Evolutionary conservation across 1,140 invertebrate genomes (phyloP).

Genomic region (Drosophila pandora): DNA sequence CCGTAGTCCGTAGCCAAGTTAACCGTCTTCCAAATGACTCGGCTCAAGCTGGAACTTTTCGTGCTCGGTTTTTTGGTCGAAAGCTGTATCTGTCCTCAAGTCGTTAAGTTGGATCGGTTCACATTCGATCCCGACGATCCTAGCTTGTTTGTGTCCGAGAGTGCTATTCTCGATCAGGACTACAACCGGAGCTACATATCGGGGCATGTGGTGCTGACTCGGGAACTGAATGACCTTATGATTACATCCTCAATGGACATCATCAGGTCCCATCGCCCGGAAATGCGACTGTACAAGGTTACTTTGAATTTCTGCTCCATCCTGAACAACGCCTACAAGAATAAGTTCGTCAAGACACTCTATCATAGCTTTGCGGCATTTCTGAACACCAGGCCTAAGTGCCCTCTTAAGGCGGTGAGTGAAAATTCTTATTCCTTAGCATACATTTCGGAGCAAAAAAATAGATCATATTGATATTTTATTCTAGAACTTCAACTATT

Average conservation of each 20-base stretch:
- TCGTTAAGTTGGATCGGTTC: slow-evolving; percentile 48
- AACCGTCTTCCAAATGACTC: slow-evolving; percentile 21
- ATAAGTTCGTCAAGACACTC: slow-evolving; percentile 50
- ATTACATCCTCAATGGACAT: slow-evolving; percentile 44
- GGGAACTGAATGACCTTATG: slow-evolving; percentile 31
- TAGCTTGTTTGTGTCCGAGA: slow-evolving; percentile 37
- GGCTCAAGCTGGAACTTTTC: slow-evolving; percentile 10
- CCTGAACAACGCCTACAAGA: slow-evolving; percentile 50
- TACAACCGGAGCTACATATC: slow-evolving; percentile 61
- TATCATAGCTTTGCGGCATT: slow-evolving; percentile 44
- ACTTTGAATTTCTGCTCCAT: slow-evolving; percentile 52
- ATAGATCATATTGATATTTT: neutral
- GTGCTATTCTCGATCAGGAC: slow-evolving; percentile 48
- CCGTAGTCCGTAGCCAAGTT: slow-evolving; percentile 13
- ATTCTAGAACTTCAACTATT: slow-evolving; percentile 57
- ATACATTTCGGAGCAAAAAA: neutral
- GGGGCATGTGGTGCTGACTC: slow-evolving; percentile 41
- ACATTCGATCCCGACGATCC: slow-evolving; percentile 40
- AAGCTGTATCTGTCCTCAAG: slow-evolving; percentile 15
- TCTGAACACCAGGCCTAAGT: slow-evolving; percentile 32
- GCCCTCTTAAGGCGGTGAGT: slow-evolving; percentile 57
- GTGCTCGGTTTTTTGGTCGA: slow-evolving; percentile 4
- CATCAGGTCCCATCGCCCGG: slow-evolving; percentile 15
- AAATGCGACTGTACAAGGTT: slow-evolving; percentile 51
- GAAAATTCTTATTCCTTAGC: neutral